Conservation (phyloP, 2,113 vertebrate species). For the Prietella phreatophila region DNA sequence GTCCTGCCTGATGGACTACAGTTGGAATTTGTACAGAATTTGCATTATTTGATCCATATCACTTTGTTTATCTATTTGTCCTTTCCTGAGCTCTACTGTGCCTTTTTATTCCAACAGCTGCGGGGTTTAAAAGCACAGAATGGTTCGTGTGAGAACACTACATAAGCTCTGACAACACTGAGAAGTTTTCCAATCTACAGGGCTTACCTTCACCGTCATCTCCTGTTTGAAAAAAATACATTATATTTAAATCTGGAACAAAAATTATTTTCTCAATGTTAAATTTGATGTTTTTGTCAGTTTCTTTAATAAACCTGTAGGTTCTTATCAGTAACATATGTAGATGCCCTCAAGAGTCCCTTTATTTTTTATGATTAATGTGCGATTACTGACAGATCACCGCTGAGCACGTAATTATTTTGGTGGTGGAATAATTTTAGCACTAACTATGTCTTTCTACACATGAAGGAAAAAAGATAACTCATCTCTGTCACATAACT, state of each 20-base stretch:
- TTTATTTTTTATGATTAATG: neutral
- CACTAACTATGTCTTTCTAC: neutral
- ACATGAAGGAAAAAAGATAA: neutral
- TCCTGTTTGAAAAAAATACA: neutral
- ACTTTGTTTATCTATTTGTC: neutral
- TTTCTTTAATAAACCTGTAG: neutral
- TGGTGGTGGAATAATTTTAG: neutral
- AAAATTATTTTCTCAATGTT: neutral
- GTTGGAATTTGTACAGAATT: neutral
- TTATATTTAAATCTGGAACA: neutral
- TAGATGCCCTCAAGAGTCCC: neutral
- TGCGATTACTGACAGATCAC: neutral
- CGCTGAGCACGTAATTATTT: neutral
- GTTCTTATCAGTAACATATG: neutral
- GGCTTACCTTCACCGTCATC: neutral
- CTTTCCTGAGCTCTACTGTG: neutral
- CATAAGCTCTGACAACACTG: neutral
- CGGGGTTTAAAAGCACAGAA: conserved; percentile 81
- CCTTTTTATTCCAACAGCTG: conserved; percentile 67
- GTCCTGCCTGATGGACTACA: neutral
- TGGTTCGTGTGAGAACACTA: conserved; percentile 76
- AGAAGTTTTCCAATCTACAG: neutral
- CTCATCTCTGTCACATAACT: neutral
- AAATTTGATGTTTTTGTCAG: neutral
- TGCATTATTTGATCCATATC: neutral